Base-by-base conservation (phyloP, 2,113 vertebrate species). In the Columba livia region DNA sequence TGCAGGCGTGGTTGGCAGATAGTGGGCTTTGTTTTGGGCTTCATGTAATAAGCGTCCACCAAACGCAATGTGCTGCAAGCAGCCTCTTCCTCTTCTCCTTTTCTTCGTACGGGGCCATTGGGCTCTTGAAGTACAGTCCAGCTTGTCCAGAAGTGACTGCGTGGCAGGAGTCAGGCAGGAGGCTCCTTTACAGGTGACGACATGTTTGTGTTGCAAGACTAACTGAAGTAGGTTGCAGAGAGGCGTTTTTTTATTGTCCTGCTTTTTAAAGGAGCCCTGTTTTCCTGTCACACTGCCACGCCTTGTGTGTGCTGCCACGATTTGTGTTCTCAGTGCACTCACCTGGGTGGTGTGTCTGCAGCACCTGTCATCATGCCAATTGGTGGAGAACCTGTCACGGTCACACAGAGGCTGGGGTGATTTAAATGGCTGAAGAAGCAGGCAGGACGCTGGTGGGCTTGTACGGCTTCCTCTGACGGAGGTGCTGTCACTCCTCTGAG, bases 321-420 rank as follows among this genome's bases (percentile, higher is more conserved):
- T 72, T 53, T 48, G 48, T 42, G 42, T 61, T 42, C 38, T 51
- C 40, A 3, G 8, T 20, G 48, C 58, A 0, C 7, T 72, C 20
- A 15, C 44, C 53, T 2, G 3, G 19, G 61, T 47, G 36, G 34
- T 38, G 20, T 79, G 57, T 26, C 36, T 32, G 70, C 56, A 50
- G n/a, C 47, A 14, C 2, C 4, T 34, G 42, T 19, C 0, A 2
- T 28, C 0, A 0, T 42, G 56, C 28, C 0, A 5, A 48, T 8
- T 1, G 1, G 14, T 31, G 57, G 26, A 50, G 61, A 60, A 79
- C 31, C 32, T 58, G 28, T 34, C 0, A 0, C 47, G 42, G 20
- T 25, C 8, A 1, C 38, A 8, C 25, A 34, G 23, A 15, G 42
- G 26, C 44, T 73, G 56, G 21, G 31, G n/a, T 81, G 42, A 54